Evolutionary conservation across 2,888 invertebrate species (phyloP).

Genomic region (Lasiommata megera): DNA sequence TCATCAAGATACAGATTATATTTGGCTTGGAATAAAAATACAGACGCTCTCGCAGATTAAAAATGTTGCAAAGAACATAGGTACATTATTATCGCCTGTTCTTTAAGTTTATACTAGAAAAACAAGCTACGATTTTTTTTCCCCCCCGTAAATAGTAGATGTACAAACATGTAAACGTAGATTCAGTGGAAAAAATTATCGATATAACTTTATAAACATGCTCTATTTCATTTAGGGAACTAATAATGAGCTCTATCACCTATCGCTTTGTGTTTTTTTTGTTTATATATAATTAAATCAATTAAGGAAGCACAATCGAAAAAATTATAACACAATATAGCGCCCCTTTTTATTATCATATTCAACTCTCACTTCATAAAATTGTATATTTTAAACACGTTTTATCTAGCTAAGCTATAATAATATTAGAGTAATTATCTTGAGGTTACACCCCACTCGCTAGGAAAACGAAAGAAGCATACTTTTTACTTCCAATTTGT

Average conservation of each 20-base stretch:
- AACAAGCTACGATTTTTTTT: no score
- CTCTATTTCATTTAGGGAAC: background rate
- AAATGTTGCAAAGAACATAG: background rate
- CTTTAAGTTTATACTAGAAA: background rate
- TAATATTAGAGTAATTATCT: background rate
- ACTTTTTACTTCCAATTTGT: background rate
- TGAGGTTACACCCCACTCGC: no score
- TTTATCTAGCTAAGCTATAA: constrained; percentile 5
- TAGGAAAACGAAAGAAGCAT: background rate
- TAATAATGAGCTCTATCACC: background rate
- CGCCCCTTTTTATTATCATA: background rate
- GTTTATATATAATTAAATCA: no score
- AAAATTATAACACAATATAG: background rate
- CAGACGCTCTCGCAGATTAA: background rate
- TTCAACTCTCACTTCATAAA: background rate
- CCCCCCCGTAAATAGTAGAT: no score
- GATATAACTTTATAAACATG: background rate
- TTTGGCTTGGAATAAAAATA: background rate
- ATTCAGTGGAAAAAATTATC: no score
- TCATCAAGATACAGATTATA: no score
- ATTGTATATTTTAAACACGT: background rate
- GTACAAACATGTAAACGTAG: no score
- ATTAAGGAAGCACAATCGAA: background rate
- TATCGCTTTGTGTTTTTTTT: background rate
- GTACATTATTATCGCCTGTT: background rate